These are phyloP conservation scores for Neosilurus mollespiculum DNA, from an alignment of 2,797 vertebrate genomes.

Conservation along the genomic window DNA sequence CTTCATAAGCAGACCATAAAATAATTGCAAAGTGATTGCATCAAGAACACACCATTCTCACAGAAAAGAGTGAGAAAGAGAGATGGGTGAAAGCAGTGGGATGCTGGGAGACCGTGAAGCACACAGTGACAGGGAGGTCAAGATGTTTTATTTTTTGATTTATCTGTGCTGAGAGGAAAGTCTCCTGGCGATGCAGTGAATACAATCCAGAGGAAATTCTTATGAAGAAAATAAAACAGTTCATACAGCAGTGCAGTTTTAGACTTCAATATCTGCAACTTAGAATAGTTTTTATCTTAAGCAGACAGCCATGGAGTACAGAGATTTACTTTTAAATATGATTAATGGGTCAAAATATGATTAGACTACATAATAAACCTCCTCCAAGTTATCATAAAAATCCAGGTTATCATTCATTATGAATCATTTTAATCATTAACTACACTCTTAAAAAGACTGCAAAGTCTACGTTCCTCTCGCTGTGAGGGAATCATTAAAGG, in stretches of 20 bases:
- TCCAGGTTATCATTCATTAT: background rate
- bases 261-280: conserved; percentile 24
- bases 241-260: conserved; percentile 26
- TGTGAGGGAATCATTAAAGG: background rate
- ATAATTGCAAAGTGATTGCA: conserved; percentile 3
- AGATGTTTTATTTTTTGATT: conserved; percentile 70
- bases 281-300: too few species aligned
- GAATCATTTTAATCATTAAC: background rate
- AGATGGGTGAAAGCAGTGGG: conserved; percentile 24
- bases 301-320: background rate
- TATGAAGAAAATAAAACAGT: conserved; percentile 35
- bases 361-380: background rate
- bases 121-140: conserved; percentile 14
- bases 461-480: background rate
- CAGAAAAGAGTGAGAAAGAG: background rate
- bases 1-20: conserved; percentile 21
- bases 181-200: conserved; percentile 61
- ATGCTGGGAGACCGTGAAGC: conserved; percentile 10
- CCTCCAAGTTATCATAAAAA: background rate
- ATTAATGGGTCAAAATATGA: background rate
- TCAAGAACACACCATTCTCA: background rate
- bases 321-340: background rate
- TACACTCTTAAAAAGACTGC: background rate
- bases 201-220: conserved; percentile 57
- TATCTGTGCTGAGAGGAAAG: conserved; percentile 64